phyloP scores from a whole-genome alignment of 2,888 invertebrate genomes.

The Orthosia gothica region DNA sequence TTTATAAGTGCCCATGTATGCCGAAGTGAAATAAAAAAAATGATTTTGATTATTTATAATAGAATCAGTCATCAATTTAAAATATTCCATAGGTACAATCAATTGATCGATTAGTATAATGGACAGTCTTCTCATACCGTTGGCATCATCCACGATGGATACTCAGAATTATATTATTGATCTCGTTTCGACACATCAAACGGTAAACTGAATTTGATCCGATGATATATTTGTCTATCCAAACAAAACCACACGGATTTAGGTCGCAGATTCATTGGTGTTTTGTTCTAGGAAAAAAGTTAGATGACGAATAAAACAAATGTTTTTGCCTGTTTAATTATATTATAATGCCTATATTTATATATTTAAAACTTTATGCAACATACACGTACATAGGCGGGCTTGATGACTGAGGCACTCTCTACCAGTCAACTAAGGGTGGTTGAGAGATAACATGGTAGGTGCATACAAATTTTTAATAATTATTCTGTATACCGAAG shows the following conservation, averaged over 20 bases:
- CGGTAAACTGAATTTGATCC: constrained; percentile 43
- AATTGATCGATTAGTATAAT: constrained; percentile 28
- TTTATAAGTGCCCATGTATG: too few species aligned
- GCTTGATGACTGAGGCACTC: too few species aligned
- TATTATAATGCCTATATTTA: not conserved
- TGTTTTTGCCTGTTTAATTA: not conserved
- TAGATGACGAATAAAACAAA: not conserved
- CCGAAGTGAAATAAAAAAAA: too few species aligned
- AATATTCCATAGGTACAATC: constrained; percentile 17
- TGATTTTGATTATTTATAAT: too few species aligned
- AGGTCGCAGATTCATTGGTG: constrained; percentile 41
- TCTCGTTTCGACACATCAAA: constrained; percentile 55
- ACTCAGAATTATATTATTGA: constrained; percentile 54
- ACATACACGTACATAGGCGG: too few species aligned
- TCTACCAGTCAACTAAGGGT: too few species aligned
- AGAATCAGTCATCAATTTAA: constrained; percentile 3
- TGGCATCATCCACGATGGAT: constrained; percentile 47
- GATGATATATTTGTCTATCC: constrained; percentile 44
- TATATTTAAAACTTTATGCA: too few species aligned
- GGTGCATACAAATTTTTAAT: too few species aligned
- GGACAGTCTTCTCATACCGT: constrained; percentile 29
- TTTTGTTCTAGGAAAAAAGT: not conserved
- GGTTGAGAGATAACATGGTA: too few species aligned
- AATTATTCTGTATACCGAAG: not conserved
- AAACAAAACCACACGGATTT: constrained; percentile 45